A percentile compares a stretch with the other conserved stretches of the same genome.
Conservation (phyloP, 2,113 vertebrate species). For the Myanophis thanlyinensis region DNA sequence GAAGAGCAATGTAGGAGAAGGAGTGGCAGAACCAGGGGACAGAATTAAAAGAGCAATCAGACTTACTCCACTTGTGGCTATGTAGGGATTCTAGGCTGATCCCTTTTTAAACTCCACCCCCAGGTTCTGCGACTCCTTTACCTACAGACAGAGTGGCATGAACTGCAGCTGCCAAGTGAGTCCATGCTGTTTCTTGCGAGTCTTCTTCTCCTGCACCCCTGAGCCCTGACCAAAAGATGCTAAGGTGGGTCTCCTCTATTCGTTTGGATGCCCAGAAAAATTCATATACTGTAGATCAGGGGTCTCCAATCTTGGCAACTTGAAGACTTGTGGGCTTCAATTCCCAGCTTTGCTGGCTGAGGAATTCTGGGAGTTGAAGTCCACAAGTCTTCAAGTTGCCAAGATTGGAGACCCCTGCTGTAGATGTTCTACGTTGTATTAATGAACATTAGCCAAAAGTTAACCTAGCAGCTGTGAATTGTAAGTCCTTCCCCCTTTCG, state of each 20-base stretch:
- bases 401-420: no score
- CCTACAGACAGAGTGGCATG: background rate
- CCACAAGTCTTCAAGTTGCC: no score
- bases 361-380: no score
- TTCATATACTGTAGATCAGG: no score
- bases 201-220: background rate
- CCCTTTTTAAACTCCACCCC: no score
- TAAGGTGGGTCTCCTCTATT: background rate
- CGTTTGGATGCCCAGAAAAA: background rate
- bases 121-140: no score
- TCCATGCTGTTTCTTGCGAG: background rate
- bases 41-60: background rate
- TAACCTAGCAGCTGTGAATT: background rate
- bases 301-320: no score
- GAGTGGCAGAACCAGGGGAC: background rate
- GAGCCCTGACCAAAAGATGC: background rate
- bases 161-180: background rate
- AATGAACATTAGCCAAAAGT: background rate
- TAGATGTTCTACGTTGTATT: background rate
- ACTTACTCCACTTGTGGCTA: no score
- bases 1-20: background rate
- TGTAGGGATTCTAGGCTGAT: no score
- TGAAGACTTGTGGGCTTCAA: no score
- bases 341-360: no score
- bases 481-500: background rate